Evolutionary conservation across 2,797 vertebrate genomes (phyloP).

Genomic region (Anisognathus igniventris): DNA sequence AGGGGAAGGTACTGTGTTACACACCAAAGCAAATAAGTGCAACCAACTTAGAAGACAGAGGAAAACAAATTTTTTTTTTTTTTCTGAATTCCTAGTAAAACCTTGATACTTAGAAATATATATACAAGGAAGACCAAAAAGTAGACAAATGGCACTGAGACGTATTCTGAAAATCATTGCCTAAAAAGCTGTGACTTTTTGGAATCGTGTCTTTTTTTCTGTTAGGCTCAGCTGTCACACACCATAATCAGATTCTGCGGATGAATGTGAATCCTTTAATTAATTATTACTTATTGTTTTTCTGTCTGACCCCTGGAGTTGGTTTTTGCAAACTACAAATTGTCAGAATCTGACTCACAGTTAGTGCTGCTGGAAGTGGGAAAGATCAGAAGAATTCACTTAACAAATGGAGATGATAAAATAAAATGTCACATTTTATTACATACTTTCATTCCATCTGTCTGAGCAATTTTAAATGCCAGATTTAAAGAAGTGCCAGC

Average conservation of each 20-base stretch:
- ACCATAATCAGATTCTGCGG: neutral
- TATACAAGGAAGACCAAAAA: neutral
- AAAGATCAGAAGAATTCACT: constrained; percentile 64
- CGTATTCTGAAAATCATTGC: neutral
- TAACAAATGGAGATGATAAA: constrained; percentile 68
- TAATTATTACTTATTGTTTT: constrained; percentile 21
- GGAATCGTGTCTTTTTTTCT: neutral
- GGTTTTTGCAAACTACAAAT: neutral
- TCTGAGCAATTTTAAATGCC: constrained; percentile 69
- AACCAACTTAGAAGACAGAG: neutral
- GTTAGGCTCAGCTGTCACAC: neutral
- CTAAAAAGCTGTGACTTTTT: neutral
- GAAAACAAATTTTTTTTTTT: neutral
- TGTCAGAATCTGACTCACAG: neutral
- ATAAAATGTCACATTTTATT: constrained; percentile 77
- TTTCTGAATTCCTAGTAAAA: neutral
- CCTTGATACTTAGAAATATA: neutral
- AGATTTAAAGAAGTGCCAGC: constrained; percentile 59
- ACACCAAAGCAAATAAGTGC: neutral
- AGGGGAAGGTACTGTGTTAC: neutral
- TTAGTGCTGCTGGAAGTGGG: neutral
- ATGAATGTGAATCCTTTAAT: neutral
- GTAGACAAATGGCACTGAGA: neutral
- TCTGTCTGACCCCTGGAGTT: constrained; percentile 16
- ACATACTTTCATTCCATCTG: constrained; percentile 72